Base-by-base conservation (phyloP, 2,113 vertebrate genomes). In the Dascyllus trimaculatus region DNA sequence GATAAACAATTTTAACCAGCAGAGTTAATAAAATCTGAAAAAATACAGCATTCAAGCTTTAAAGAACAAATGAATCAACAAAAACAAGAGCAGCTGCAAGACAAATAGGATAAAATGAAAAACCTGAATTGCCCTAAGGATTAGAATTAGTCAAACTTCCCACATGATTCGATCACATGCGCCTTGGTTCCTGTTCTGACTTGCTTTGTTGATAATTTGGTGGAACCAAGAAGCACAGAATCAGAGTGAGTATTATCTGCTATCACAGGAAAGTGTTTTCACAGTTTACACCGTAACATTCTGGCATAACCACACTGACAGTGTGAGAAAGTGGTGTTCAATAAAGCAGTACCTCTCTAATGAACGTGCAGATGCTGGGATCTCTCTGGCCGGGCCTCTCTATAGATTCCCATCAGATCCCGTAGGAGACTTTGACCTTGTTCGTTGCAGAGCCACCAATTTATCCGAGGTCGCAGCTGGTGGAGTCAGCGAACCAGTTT, bases 401-500 rank as follows among this genome's bases (percentile, higher is more conserved):
- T 52, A 6, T 65, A 22, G 76, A 57, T 40, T 46, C n/a, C 40
- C 21, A 63, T 68, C 24, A 24, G 25, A 17, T 65, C 40, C 14
- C 1, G 6, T 8, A 25, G 26, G 14, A 35, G n/a, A 51, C 17
- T 54, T 62, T 75, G 59, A 70, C 35, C 46, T 69, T 52, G n/a
- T 69, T 73, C 21, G 2, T 25, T 59, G 24, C 46, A 25, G 25
- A n/a, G 45, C 7, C 0, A 18, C 60, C 22, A 24, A 4, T 40
- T 32, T 43, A 15, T 49, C 38, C 32, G 67, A 62, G 70, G 70
- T 64, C 5, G 1, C 49, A 63, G 49, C 38, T 56, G 49, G 25
- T 63, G 49, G 49, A 73, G 24, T 74, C 60, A 71, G 68, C 49
- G 46, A 51, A 24, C 43, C 15, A 13, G 40, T 38, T 66, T 62